Percentiles rank a stretch among this genome's conserved stretches.
Conservation (phyloP, 2,113 vertebrate genomes). For the Lethenteron camtschaticum region DNA sequence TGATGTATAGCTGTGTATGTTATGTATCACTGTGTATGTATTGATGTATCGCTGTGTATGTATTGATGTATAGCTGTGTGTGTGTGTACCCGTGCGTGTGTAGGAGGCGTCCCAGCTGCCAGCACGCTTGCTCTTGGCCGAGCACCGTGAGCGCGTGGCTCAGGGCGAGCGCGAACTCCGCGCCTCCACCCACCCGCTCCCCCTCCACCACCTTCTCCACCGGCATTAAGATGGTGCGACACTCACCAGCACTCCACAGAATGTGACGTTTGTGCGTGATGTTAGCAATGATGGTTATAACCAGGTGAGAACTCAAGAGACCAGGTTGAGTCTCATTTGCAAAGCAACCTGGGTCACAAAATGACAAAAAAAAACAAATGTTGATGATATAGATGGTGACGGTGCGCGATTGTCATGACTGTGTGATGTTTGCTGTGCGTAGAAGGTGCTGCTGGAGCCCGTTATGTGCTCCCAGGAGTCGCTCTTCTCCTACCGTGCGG, state of each 20-base stretch:
- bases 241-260: background rate
- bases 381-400: no score
- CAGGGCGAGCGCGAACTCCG: conserved; percentile 67
- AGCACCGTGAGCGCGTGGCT: conserved; percentile 68
- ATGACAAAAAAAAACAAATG: no score
- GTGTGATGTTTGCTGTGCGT: no score
- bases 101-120: conserved; percentile 79
- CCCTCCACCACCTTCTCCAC: conserved; percentile 65
- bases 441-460: no score
- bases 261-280: no score
- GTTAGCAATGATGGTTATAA: no score
- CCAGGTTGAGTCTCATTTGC: no score
- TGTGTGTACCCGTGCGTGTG: conserved; percentile 11
- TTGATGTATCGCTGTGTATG: background rate
- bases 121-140: conserved; percentile 61
- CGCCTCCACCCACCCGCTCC: conserved; percentile 57
- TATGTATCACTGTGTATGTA: background rate
- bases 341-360: no score
- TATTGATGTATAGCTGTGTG: background rate
- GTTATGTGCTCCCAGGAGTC: no score
- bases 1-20: background rate
- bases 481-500: no score
- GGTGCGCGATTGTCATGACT: no score
- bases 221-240: conserved; percentile 75
- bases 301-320: no score